phyloP scores from a whole-genome alignment of 1,140 invertebrate species.

The Leptinotarsa undecemlineata region DNA sequence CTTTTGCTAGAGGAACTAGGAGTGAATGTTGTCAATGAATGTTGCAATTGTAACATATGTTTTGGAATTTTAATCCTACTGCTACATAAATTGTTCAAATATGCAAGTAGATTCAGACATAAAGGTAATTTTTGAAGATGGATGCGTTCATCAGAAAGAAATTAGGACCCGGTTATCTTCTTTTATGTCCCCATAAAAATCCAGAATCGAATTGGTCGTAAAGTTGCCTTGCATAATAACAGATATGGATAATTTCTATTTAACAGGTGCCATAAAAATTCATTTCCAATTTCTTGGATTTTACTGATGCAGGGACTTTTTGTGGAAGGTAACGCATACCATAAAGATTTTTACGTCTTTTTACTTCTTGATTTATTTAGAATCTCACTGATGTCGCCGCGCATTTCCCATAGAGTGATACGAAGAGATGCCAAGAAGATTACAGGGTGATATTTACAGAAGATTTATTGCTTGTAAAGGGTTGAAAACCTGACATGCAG shows the following conservation, averaged over 20 bases:
- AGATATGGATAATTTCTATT: slow-evolving; percentile 3
- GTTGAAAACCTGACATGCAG: too few relatives aligned
- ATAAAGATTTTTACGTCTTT: background rate
- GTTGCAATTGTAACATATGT: too few relatives aligned
- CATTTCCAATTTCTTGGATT: slow-evolving; percentile 8
- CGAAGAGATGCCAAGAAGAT: too few relatives aligned
- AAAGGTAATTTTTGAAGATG: background rate
- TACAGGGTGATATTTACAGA: too few relatives aligned
- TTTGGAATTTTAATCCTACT: too few relatives aligned
- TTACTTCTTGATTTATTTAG: slow-evolving; percentile 2
- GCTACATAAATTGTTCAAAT: too few relatives aligned
- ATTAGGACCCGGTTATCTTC: background rate
- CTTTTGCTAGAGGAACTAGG: too few relatives aligned
- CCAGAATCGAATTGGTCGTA: slow-evolving; percentile 1
- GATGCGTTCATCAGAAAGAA: background rate
- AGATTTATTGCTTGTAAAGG: too few relatives aligned
- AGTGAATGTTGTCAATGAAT: too few relatives aligned
- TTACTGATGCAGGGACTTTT: background rate
- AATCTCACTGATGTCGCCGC: background rate
- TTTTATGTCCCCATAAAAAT: background rate
- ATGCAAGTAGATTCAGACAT: too few relatives aligned
- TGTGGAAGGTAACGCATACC: background rate
- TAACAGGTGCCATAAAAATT: background rate
- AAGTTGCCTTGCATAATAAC: background rate
- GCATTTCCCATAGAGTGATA: background rate